phyloP scores from a whole-genome alignment of 1,140 invertebrate species.

The Stenopsyche tienmushanensis region DNA sequence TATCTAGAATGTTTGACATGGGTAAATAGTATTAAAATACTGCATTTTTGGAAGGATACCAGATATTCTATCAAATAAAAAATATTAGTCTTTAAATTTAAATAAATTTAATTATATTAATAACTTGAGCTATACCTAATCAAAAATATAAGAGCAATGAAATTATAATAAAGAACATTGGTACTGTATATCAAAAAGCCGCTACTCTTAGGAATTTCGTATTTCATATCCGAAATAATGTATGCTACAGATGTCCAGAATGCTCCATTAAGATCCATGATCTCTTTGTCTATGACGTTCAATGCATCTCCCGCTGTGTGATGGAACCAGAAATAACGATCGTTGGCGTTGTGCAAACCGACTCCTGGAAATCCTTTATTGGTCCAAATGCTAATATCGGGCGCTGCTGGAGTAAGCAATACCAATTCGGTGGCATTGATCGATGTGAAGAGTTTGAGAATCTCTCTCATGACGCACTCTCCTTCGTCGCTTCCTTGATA shows the following conservation, averaged over 20 bases:
- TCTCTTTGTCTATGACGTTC: conserved; percentile 61
- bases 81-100: too few relatives aligned
- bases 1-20: too few relatives aligned
- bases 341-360: conserved; percentile 62
- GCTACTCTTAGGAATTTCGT: conserved; percentile 59
- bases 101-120: too few relatives aligned
- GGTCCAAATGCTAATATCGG: conserved; percentile 63
- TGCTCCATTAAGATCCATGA: conserved; percentile 65
- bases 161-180: too few relatives aligned
- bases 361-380: conserved; percentile 62
- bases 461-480: conserved; percentile 60
- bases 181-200: not conserved
- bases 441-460: conserved; percentile 53
- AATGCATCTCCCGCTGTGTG: conserved; percentile 73
- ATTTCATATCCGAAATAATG: conserved; percentile 65
- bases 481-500: conserved; percentile 57
- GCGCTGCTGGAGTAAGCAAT: conserved; percentile 50
- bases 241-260: conserved; percentile 70
- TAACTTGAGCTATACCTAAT: too few relatives aligned
- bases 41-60: too few relatives aligned
- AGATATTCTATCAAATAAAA: too few relatives aligned
- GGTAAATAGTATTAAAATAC: too few relatives aligned
- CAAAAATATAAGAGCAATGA: too few relatives aligned
- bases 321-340: conserved; percentile 76
- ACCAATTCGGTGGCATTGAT: conserved; percentile 40